These are phyloP conservation scores for Bagarius yarrelli DNA, from an alignment of 2,113 vertebrate species.

Conservation along the genomic window DNA sequence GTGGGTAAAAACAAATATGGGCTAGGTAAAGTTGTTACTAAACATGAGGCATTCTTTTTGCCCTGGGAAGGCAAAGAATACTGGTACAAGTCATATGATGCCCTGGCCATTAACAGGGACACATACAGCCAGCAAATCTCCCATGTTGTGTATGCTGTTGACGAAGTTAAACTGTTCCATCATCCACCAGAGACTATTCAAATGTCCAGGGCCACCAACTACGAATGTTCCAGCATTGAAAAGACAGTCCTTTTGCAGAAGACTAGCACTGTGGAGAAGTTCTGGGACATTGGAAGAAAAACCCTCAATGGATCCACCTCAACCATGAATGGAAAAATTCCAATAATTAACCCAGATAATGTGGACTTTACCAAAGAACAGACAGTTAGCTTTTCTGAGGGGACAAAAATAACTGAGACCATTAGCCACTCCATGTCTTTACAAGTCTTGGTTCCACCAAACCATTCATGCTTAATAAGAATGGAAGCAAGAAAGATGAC, in stretches of 20 bases:
- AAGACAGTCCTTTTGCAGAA: constrained; percentile 50
- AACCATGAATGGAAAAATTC: constrained; percentile 49
- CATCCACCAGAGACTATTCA: constrained; percentile 51
- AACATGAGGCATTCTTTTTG: constrained; percentile 59
- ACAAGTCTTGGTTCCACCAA: constrained; percentile 50
- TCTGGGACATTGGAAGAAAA: constrained; percentile 55
- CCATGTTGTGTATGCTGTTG: constrained; percentile 48
- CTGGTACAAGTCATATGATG: constrained; percentile 59
- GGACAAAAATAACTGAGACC: constrained; percentile 43
- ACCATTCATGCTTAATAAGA: constrained; percentile 53
- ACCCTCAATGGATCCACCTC: constrained; percentile 40
- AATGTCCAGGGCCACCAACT: constrained; percentile 51
- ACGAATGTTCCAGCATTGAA: constrained; percentile 50
- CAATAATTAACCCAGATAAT: constrained; percentile 49
- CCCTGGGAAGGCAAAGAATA: constrained; percentile 57
- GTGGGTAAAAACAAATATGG: constrained; percentile 61
- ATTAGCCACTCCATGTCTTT: constrained; percentile 53
- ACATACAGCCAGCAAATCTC: constrained; percentile 54
- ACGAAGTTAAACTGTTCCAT: constrained; percentile 46
- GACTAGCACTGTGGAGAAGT: constrained; percentile 50
- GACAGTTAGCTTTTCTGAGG: constrained; percentile 50
- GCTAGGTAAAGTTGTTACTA: constrained; percentile 54
- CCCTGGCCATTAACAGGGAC: constrained; percentile 54
- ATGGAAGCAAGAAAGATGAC: constrained; percentile 56
- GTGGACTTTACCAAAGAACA: constrained; percentile 56